A percentile compares a stretch with the other conserved stretches of the same genome.
Evolutionary conservation across 1,140 invertebrate species (phyloP).

Genomic region (Cotesia vestalis): DNA sequence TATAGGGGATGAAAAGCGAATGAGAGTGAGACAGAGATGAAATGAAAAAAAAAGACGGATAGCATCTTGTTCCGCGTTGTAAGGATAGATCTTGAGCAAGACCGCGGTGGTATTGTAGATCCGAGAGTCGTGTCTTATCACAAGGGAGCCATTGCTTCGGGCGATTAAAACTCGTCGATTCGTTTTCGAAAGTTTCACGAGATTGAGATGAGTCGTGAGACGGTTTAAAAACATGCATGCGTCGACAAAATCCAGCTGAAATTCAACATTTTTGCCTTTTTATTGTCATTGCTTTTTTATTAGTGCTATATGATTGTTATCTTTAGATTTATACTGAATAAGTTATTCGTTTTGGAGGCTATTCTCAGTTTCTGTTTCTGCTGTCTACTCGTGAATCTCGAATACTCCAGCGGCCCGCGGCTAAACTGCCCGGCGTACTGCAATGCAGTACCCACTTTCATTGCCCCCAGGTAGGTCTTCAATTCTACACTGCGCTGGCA

Average conservation of each 20-base stretch:
- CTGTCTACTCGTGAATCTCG: not conserved
- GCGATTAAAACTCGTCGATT: conserved; percentile 40
- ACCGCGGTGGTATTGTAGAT: conserved; percentile 39
- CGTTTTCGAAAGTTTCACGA: not conserved
- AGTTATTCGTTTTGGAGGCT: not conserved
- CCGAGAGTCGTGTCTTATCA: conserved; percentile 51
- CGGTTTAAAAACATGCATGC: conserved; percentile 44
- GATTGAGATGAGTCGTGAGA: conserved; percentile 30
- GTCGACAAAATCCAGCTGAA: conserved; percentile 35
- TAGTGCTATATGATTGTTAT: no score
- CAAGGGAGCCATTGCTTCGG: conserved; percentile 46
- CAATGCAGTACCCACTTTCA: conserved; percentile 32
- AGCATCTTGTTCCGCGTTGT: not conserved
- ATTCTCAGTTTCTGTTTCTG: not conserved
- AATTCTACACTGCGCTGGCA: not conserved
- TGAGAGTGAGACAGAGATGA: not conserved
- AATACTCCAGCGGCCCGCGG: not conserved
- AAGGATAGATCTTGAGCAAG: not conserved
- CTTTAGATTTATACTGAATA: no score
- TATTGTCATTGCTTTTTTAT: not conserved
- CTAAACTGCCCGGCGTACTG: conserved; percentile 20
- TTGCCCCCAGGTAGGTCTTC: conserved; percentile 6
- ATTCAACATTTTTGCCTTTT: conserved; percentile 27
- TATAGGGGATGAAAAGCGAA: no score
- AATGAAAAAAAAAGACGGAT: conserved; percentile 14